Conservation (phyloP, 2,113 vertebrate genomes). For the Benitochromis conjunctus region DNA sequence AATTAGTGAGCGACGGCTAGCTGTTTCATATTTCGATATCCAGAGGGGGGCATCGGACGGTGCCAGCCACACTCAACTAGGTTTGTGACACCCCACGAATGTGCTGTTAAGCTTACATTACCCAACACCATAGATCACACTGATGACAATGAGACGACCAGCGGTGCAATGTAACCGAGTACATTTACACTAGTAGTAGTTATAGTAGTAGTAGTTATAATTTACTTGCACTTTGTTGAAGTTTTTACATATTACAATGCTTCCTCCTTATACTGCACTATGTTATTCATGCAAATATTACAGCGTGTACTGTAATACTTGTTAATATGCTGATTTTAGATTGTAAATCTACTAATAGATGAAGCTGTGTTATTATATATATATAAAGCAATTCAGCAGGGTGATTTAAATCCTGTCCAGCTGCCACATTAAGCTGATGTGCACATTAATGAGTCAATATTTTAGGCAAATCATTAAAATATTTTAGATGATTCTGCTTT, state of each 20-base stretch:
- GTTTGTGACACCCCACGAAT: not conserved
- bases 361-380: not conserved
- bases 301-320: not conserved
- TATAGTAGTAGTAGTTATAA: too few relatives aligned
- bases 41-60: not conserved
- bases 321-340: not conserved
- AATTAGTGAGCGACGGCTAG: too few relatives aligned
- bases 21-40: not conserved
- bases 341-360: not conserved
- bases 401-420: not conserved
- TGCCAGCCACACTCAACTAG: not conserved
- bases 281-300: not conserved
- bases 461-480: not conserved
- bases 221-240: too few relatives aligned
- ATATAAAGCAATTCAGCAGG: not conserved
- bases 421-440: not conserved
- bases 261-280: too few relatives aligned
- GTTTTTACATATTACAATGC: too few relatives aligned
- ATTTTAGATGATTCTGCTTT: not conserved
- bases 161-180: not conserved
- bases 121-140: not conserved
- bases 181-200: too few relatives aligned
- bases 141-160: not conserved
- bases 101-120: not conserved
- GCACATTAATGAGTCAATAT: not conserved